These are phyloP conservation scores for Leptodon cayanensis DNA, from an alignment of 2,797 vertebrate species.

Conservation along the genomic window DNA sequence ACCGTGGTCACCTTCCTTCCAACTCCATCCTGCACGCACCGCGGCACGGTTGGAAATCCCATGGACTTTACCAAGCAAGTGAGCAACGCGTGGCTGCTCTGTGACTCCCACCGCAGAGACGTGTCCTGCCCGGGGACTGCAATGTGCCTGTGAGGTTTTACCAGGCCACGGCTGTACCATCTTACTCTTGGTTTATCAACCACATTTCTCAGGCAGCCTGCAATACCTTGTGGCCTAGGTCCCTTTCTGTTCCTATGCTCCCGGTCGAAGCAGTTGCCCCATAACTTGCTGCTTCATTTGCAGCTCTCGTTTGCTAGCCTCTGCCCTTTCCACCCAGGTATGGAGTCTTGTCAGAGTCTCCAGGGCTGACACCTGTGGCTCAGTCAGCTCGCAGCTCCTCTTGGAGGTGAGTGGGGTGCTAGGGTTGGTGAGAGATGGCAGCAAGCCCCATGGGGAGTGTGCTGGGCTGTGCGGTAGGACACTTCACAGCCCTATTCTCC, in stretches of 20 bases:
- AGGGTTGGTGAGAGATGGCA: neutral
- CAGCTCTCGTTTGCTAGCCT: neutral
- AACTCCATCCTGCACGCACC: rapidly evolving
- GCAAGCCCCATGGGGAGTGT: neutral
- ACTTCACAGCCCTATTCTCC: neutral
- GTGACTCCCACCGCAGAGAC: neutral
- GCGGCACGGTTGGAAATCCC: neutral
- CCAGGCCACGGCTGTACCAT: neutral
- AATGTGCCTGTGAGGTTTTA: neutral
- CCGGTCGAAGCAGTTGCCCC: neutral
- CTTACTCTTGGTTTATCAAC: neutral
- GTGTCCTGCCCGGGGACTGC: neutral
- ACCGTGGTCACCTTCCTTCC: neutral
- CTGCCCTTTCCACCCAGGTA: neutral
- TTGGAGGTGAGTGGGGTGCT: neutral
- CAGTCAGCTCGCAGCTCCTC: neutral
- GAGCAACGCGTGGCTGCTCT: neutral
- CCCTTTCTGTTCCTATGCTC: neutral
- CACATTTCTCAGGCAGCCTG: neutral
- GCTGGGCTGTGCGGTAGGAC: neutral
- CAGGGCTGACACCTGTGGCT: neutral
- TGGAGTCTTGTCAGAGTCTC: neutral
- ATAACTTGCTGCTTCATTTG: neutral
- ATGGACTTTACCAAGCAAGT: neutral
- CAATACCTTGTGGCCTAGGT: neutral